Evolutionary conservation across 2,888 invertebrate species (phyloP).

Genomic region (Sarcophaga rosellei): DNA sequence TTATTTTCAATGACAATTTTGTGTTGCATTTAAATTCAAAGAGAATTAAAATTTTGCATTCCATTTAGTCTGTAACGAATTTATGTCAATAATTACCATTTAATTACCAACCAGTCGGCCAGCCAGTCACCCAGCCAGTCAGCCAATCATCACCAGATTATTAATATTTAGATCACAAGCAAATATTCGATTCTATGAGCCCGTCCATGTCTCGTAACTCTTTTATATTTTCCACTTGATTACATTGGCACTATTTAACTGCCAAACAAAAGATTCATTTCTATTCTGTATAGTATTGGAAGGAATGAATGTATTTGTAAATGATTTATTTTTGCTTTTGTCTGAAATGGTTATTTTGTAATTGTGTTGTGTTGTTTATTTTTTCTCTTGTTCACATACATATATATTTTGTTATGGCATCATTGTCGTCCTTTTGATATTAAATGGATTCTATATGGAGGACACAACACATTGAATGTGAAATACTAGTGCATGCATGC

Average conservation of each 20-base stretch:
- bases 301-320: neutral
- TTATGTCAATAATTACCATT: neutral
- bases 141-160: neutral
- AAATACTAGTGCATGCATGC: constrained; percentile 6
- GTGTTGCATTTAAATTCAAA: neutral
- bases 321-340: constrained; percentile 64
- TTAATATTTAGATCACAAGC: neutral
- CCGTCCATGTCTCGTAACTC: neutral
- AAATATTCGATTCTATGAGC: neutral
- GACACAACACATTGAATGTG: neutral
- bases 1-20: neutral
- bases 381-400: neutral
- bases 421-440: neutral
- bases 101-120: neutral
- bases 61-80: neutral
- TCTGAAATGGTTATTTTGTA: constrained; percentile 42
- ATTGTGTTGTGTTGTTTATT: neutral
- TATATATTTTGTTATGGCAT: neutral
- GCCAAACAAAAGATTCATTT: constrained; percentile 51
- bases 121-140: no score
- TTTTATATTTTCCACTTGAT: constrained; percentile 69
- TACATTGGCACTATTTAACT: constrained; percentile 47
- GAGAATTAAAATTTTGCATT: neutral
- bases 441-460: no score
- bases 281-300: neutral